Evolutionary conservation across 1,140 invertebrate species (phyloP).

Genomic region (Mamestra configurata): DNA sequence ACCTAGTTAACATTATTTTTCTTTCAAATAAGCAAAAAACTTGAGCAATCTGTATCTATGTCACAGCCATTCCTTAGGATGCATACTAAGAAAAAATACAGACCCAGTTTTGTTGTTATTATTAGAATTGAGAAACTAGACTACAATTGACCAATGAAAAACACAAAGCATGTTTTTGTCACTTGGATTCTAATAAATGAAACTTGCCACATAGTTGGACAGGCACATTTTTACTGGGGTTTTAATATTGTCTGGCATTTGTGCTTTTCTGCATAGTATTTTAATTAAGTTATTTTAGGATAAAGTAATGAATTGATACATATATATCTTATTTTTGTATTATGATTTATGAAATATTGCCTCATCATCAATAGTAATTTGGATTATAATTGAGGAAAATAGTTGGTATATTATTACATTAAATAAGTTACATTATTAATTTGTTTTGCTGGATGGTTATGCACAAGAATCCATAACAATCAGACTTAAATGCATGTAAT

Average conservation of each 20-base stretch:
- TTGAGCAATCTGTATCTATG: slow-evolving; percentile 27
- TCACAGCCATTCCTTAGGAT: slow-evolving; percentile 32
- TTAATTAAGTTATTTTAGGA: not conserved
- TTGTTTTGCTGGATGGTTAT: not conserved
- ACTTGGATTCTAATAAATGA: not conserved
- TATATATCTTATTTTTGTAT: not conserved
- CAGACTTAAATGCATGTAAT: not conserved
- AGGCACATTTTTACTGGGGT: not conserved
- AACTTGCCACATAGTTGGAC: not conserved
- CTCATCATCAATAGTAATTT: too few species aligned
- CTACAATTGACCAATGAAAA: slow-evolving; percentile 31
- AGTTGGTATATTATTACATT: not conserved
- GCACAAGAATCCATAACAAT: slow-evolving; percentile 20
- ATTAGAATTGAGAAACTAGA: slow-evolving; percentile 40
- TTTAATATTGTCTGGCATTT: not conserved
- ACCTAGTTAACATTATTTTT: not conserved
- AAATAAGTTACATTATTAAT: not conserved
- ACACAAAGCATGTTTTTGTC: slow-evolving; percentile 33
- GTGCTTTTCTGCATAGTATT: not conserved
- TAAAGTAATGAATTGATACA: not conserved
- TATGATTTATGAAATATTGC: too few species aligned
- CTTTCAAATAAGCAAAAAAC: slow-evolving; percentile 26
- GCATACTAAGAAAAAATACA: slow-evolving; percentile 59
- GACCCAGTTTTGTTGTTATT: slow-evolving; percentile 66
- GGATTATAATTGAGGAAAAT: not conserved